Conservation (phyloP, 2,888 invertebrate genomes). For the Drosophila pegasa region DNA sequence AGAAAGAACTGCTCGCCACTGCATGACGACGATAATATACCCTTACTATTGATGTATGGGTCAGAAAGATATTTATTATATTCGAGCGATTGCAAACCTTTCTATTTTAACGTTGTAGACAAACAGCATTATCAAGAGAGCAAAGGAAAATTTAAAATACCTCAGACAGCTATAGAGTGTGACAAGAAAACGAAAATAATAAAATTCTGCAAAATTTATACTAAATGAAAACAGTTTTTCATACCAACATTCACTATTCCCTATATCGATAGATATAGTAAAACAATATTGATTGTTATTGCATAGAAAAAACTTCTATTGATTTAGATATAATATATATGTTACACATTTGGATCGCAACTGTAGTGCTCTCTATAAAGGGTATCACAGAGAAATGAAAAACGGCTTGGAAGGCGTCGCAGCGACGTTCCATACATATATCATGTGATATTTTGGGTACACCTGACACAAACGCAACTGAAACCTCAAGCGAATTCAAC, state of each 20-base stretch:
- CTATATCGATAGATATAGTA: background rate
- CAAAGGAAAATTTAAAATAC: no score
- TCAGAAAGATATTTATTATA: background rate
- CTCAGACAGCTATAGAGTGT: no score
- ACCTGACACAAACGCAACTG: conserved; percentile 40
- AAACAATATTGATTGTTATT: no score
- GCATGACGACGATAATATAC: background rate
- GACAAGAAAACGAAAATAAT: no score
- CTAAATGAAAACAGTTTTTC: no score
- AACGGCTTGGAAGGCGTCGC: background rate
- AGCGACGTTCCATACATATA: conserved; percentile 19
- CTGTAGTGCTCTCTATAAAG: background rate
- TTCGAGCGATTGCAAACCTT: no score
- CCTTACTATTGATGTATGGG: background rate
- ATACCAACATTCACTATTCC: no score
- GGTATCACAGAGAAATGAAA: background rate
- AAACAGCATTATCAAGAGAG: no score
- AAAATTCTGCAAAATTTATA: no score
- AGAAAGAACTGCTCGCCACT: background rate
- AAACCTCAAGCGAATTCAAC: conserved; percentile 11
- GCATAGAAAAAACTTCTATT: no score
- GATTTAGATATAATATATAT: no score
- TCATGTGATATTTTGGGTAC: conserved; percentile 48
- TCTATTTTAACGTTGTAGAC: no score
- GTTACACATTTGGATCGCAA: background rate